Percentiles rank a stretch among this genome's conserved stretches.
phyloP scores from a whole-genome alignment of 64 coral and sea anemone species.

The Platygyra sinensis region DNA sequence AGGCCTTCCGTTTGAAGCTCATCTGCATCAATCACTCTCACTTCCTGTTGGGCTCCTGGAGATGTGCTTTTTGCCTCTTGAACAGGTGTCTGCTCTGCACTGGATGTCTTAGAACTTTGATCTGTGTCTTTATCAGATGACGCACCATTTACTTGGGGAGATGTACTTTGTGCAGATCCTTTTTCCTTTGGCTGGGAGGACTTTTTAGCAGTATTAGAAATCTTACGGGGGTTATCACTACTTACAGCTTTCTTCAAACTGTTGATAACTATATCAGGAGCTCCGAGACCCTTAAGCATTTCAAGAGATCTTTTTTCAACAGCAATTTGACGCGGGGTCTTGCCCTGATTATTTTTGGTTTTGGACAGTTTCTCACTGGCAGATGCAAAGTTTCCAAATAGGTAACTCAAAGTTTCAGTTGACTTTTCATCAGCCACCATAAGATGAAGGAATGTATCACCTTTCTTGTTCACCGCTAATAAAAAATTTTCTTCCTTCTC shows the following conservation, averaged over 20 bases:
- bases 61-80: background rate
- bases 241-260: conserved; percentile 6
- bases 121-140: background rate
- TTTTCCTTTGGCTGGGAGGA: background rate
- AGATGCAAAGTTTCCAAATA: background rate
- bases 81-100: background rate
- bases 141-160: background rate
- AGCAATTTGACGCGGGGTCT: conserved; percentile 26
- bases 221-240: background rate
- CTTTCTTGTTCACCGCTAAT: background rate
- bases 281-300: conserved; percentile 12
- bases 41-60: background rate
- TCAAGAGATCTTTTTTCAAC: conserved; percentile 11
- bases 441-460: conserved; percentile 39
- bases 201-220: background rate
- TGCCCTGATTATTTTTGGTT: conserved; percentile 27
- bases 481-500: conserved; percentile 5
- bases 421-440: conserved; percentile 30
- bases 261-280: background rate
- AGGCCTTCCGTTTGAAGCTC: background rate
- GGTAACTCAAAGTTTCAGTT: background rate
- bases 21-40: too few relatives aligned
- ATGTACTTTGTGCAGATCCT: background rate
- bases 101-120: background rate
- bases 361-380: conserved; percentile 15